These are phyloP conservation scores for Ruditapes philippinarum DNA, from an alignment of 1,140 invertebrate genomes.

Conservation along the genomic window DNA sequence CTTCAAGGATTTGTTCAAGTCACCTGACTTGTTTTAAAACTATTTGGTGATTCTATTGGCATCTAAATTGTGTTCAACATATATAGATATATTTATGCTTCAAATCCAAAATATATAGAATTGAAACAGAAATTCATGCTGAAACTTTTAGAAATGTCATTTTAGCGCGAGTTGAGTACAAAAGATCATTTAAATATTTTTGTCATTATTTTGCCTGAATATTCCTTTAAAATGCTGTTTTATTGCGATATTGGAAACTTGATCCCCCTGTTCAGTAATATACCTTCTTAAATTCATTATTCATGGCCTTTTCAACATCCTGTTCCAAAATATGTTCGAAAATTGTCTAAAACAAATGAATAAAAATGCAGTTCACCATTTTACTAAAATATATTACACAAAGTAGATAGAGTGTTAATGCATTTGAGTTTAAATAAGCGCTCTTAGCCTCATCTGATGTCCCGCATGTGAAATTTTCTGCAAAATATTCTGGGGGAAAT, in stretches of 20 bases:
- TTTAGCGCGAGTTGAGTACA: no score
- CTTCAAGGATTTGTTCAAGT: no score
- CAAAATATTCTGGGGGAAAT: constrained; percentile 72
- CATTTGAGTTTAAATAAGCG: constrained; percentile 63
- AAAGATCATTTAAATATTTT: no score
- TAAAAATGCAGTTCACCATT: constrained; percentile 1
- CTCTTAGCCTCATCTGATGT: constrained; percentile 60
- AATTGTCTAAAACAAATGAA: constrained; percentile 45
- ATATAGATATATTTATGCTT: no score
- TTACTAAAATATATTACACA: constrained; percentile 55
- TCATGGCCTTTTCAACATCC: constrained; percentile 1
- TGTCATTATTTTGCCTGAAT: no score
- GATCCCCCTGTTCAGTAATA: constrained; percentile 70
- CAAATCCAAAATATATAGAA: no score
- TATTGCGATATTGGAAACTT: constrained; percentile 25
- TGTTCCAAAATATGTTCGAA: constrained; percentile 29
- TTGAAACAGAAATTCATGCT: no score
- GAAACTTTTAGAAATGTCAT: no score
- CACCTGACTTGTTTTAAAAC: no score
- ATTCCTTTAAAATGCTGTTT: no score
- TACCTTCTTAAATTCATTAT: constrained; percentile 41
- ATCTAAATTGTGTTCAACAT: no score
- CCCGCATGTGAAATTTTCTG: constrained; percentile 62
- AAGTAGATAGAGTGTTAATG: constrained; percentile 59
- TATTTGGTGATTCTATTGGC: no score